Percentiles rank a stretch among this genome's conserved stretches.
These are phyloP conservation scores for Brachionus plicatilis DNA, from an alignment of 1,140 invertebrate genomes.

Conservation along the genomic window DNA sequence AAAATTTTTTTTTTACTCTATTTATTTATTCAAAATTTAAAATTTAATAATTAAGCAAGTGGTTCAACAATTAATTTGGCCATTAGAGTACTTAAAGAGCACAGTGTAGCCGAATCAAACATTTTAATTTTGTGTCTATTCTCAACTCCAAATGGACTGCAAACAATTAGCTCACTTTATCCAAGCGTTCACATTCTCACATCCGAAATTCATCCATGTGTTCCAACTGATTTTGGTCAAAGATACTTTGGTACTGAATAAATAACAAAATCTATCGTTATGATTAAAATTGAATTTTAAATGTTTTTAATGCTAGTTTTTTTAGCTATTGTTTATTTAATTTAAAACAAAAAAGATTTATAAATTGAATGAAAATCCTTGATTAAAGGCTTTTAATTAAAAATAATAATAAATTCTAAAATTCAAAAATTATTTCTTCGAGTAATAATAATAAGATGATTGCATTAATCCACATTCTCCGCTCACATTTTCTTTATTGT, in stretches of 20 bases:
- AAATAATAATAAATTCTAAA: neutral
- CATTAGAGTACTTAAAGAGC: constrained; percentile 83
- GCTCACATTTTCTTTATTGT: neutral
- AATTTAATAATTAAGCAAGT: constrained; percentile 59
- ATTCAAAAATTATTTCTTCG: neutral
- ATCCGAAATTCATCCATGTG: constrained; percentile 20
- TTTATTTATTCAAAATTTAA: too few relatives aligned
- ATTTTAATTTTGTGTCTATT: constrained; percentile 93
- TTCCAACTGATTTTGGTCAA: constrained; percentile 38
- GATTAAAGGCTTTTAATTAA: neutral
- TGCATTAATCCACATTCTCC: neutral
- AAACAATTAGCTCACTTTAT: neutral
- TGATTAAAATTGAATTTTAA: neutral
- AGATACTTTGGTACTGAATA: constrained; percentile 40
- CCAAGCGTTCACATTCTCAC: neutral
- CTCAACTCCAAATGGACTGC: constrained; percentile 71
- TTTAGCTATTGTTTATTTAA: neutral
- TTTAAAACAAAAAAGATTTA: neutral
- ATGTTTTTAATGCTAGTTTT: neutral
- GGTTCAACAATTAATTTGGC: constrained; percentile 91
- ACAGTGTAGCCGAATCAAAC: constrained; percentile 82
- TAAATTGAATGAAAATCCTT: neutral
- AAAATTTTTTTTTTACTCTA: neutral
- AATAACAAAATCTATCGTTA: neutral
- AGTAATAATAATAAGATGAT: neutral